phyloP scores from a whole-genome alignment of 2,797 vertebrate genomes.

The Cryptoprocta ferox region DNA sequence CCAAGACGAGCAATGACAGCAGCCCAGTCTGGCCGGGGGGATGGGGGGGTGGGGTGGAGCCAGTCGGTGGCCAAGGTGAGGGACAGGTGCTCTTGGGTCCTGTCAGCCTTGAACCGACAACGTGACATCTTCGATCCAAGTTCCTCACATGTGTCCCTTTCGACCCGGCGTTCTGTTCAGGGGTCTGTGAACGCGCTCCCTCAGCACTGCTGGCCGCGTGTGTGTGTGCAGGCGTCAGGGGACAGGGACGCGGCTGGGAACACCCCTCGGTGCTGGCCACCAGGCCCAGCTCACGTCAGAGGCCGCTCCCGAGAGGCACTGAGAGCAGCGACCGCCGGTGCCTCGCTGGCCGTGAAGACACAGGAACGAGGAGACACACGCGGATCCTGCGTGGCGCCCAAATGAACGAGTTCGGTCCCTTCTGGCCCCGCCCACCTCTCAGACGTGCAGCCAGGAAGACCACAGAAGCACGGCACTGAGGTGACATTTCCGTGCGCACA shows the following conservation, averaged over 20 bases:
- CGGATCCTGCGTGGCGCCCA: too few species aligned
- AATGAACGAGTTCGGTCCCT: too few species aligned
- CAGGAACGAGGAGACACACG: too few species aligned
- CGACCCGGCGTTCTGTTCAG: not conserved
- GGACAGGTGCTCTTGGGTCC: not conserved
- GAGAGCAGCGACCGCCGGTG: too few species aligned
- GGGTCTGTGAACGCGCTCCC: accelerated
- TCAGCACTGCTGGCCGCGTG: not conserved
- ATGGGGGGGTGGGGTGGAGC: accelerated
- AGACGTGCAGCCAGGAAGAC: too few species aligned
- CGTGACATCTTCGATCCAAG: too few species aligned
- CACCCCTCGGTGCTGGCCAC: not conserved
- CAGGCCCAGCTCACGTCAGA: not conserved
- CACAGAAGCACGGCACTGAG: too few species aligned
- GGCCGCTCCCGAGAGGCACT: not conserved
- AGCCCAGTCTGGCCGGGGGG: not conserved
- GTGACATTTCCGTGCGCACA: too few species aligned
- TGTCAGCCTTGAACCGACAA: not conserved
- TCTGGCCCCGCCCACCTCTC: too few species aligned
- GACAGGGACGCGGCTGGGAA: not conserved
- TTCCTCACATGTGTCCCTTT: accelerated
- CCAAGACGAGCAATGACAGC: not conserved
- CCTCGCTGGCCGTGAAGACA: too few species aligned
- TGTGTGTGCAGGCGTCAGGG: too few species aligned
- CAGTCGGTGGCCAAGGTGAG: not conserved